Evolutionary conservation across 2,888 invertebrate species (phyloP), one percentile per base, ranked within the genome.

Genomic region (Nomada fucata): DNA sequence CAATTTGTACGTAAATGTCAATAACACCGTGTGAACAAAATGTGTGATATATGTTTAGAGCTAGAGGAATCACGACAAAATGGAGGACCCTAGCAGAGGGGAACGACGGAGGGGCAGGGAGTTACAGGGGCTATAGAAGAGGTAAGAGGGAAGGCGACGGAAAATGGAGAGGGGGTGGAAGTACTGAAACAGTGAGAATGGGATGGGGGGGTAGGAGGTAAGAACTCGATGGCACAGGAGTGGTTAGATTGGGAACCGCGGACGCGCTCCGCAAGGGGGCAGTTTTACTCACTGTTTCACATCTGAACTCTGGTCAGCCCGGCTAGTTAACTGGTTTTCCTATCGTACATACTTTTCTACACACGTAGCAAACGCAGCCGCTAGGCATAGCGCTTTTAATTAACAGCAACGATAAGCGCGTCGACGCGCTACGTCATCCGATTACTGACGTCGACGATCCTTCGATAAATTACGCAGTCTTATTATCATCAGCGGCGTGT

Each of bases 41-140:
- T 84, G 76, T 84, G 82, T 86, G 83, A 89, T 89, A 89, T 91
- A 88, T 89, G 90, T 89, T 90, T 90, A 90, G 90, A 88, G 91
- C 87, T 91, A 91, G 90, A 91, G 89, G 91, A 93, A 92, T 92
- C 92, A 92, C 92, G 92, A 93, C 93, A 93, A 93, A 92, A 93
- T 88, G 88, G 88, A 88, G 88, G 86, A 89, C 80, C 86, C 84
- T 83, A 84, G 81, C 80, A 73, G 86, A 86, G 88, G 83, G 87
- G 77, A 84, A 83, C 79, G 84, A 61, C 61, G 78, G 83, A 76
- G 85, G 84, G 73, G 84, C 79, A 83, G 80, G 82, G 72, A 76
- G 76, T 60, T 73, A 77, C 70, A 20, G 59, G 76, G 79, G 86
- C 47, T 79, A 84, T 76, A 71, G 82, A 73, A 83, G 82, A 82